Percentiles rank a stretch among this genome's conserved stretches.
phyloP scores from a whole-genome alignment of 2,888 invertebrate genomes.

The Drosophila nr. fundita region DNA sequence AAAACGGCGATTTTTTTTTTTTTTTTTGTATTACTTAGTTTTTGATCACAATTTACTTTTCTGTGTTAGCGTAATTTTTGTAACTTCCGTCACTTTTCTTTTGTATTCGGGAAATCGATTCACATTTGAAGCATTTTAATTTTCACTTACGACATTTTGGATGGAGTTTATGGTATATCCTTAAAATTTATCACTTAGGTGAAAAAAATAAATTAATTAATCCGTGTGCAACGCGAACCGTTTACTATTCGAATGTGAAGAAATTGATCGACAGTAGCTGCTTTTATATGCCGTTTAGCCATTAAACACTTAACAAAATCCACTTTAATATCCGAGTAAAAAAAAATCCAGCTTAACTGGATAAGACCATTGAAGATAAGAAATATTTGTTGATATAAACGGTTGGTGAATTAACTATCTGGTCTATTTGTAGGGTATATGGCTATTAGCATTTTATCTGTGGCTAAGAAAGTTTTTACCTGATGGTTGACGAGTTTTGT shows the following conservation, averaged over 20 bases:
- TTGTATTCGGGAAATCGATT: background rate
- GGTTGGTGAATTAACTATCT: background rate
- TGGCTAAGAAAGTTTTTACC: conserved; percentile 31
- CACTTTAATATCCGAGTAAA: conserved; percentile 12
- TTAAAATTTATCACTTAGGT: conserved; percentile 31
- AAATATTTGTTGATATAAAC: conserved; percentile 1
- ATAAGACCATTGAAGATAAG: conserved; percentile 25
- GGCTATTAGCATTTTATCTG: background rate
- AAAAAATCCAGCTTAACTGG: background rate
- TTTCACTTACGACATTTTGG: conserved; percentile 61
- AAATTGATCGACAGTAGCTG: background rate
- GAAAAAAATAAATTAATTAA: background rate
- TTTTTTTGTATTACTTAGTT: background rate
- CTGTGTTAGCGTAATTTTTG: background rate
- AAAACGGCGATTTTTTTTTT: background rate
- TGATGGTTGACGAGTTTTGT: conserved; percentile 54
- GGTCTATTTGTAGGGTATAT: conserved; percentile 24
- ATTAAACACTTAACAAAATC: conserved; percentile 1
- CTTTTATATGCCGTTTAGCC: conserved; percentile 33
- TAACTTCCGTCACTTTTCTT: background rate
- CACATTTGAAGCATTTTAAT: background rate
- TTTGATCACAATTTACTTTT: background rate
- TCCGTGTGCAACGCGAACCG: conserved; percentile 3
- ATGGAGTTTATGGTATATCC: conserved; percentile 20
- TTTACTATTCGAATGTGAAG: conserved; percentile 13